Base-by-base conservation (phyloP, 2,113 vertebrate species). In the Sisor rabdophorus region DNA sequence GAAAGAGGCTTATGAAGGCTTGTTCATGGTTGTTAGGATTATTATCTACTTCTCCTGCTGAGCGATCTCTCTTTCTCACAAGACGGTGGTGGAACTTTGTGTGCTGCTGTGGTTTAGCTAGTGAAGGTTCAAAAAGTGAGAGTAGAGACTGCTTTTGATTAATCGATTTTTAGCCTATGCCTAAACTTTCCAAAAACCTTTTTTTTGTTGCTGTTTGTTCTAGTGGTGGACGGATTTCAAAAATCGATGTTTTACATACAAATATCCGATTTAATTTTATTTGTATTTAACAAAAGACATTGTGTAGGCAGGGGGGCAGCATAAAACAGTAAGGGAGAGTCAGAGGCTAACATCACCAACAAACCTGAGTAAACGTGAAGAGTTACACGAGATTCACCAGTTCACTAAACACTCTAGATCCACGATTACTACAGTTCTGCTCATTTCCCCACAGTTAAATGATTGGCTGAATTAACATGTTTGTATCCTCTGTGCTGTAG, bases 21-120 rank as follows among this genome's bases (percentile, higher is more conserved):
- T 19, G 22, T 52, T 78, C 36, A 44, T 30, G 55, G 58, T 44
- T 11, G n/a, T 52, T 44, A 32, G 71, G 50, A 52, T 52, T 77
- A 44, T 32, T 71, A 60, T 79, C 56, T 73, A 2, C 52, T 72
- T 11, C 26, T 72, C n/a, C 63, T 78, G 71, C 73, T 78, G 72
- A 60, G 78, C 44, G 54, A 69, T 75, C 47, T 26, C 19, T 67
- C 24, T 52, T 50, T 19, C 64, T 77, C 75, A 47, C 55, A 71
- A 74, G 71, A 63, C 64, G 63, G 60, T 54, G 63, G 75, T 59
- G 30, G 4, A 59, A 54, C 58, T 68, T 4, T 17, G 55, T 63
- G 30, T 71, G 30, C 30, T 28, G 69, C 71, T 54, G 61, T 67
- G 72, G 59, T 76, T 76, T 6, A 75, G 64, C 13, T 17, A 32